A percentile compares a stretch with the other conserved stretches of the same genome.
These are phyloP conservation scores for Ophonus ardosiacus DNA, from an alignment of 2,888 invertebrate species.

Conservation along the genomic window DNA sequence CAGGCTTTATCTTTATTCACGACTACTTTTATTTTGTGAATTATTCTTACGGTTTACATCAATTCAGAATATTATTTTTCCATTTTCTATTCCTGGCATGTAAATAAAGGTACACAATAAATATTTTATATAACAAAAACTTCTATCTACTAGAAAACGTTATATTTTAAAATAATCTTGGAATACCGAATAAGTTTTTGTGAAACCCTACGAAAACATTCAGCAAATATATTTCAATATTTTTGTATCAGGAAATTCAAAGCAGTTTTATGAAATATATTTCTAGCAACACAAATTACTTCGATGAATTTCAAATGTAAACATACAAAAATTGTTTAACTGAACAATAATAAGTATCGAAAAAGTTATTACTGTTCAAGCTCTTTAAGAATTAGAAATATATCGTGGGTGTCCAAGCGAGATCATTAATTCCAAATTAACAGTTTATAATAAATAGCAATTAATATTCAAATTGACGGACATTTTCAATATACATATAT, in stretches of 20 bases:
- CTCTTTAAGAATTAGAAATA: too few species aligned
- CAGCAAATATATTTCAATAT: neutral
- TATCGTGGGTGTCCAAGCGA: too few species aligned
- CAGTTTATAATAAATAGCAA: too few species aligned
- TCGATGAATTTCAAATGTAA: neutral
- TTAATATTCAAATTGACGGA: too few species aligned
- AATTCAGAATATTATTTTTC: conserved; percentile 35
- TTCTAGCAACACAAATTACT: neutral
- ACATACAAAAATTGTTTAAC: neutral
- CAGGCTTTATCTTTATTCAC: conserved; percentile 27
- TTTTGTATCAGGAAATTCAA: neutral
- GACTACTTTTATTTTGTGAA: conserved; percentile 31
- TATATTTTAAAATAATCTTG: conserved; percentile 24
- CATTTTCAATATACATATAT: too few species aligned
- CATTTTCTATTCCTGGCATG: conserved; percentile 17
- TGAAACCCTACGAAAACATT: conserved; percentile 21
- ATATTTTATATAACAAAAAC: conserved; percentile 19
- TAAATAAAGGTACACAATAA: conserved; percentile 29
- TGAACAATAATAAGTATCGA: too few species aligned
- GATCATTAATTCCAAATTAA: too few species aligned
- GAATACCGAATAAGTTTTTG: conserved; percentile 4
- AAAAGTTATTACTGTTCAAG: too few species aligned
- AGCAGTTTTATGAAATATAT: neutral
- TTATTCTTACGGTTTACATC: conserved; percentile 42
- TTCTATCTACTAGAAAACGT: conserved; percentile 28